Conservation (phyloP, 2,888 invertebrate species). For the Clostera curtula region DNA sequence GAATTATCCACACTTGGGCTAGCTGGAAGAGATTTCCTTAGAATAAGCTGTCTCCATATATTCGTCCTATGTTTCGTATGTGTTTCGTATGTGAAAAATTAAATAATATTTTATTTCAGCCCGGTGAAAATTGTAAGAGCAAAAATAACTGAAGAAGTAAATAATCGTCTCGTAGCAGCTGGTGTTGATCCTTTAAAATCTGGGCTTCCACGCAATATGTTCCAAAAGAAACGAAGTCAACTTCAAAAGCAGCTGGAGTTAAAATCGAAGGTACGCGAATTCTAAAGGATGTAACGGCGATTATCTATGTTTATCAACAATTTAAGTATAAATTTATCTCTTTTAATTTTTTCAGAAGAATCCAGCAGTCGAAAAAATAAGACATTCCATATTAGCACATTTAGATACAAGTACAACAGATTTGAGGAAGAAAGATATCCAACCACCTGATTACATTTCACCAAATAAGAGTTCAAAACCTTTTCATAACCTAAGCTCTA, state of each 20-base stretch:
- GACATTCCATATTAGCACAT: constrained; percentile 58
- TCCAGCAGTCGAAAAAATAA: constrained; percentile 58
- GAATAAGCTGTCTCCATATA: no score
- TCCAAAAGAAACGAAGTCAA: constrained; percentile 71
- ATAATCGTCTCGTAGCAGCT: constrained; percentile 70
- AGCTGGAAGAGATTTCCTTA: no score
- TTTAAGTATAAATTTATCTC: neutral
- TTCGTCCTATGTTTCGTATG: no score
- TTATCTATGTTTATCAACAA: neutral
- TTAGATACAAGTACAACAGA: constrained; percentile 48
- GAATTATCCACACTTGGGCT: no score
- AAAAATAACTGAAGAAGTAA: constrained; percentile 66
- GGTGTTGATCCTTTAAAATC: constrained; percentile 79
- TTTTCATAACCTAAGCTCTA: constrained; percentile 51
- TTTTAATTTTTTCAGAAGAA: constrained; percentile 55
- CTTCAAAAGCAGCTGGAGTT: constrained; percentile 74
- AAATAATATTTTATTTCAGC: no score
- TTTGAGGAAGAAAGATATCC: constrained; percentile 24
- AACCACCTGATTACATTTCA: constrained; percentile 39
- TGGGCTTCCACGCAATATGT: constrained; percentile 71
- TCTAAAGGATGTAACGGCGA: neutral
- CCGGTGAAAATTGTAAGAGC: constrained; percentile 57
- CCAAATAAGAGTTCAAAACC: constrained; percentile 39
- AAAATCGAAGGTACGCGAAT: constrained; percentile 69
- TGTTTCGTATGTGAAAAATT: no score